Base-by-base conservation (phyloP, 1,140 invertebrate species). In the Drosophila chauvacae region DNA sequence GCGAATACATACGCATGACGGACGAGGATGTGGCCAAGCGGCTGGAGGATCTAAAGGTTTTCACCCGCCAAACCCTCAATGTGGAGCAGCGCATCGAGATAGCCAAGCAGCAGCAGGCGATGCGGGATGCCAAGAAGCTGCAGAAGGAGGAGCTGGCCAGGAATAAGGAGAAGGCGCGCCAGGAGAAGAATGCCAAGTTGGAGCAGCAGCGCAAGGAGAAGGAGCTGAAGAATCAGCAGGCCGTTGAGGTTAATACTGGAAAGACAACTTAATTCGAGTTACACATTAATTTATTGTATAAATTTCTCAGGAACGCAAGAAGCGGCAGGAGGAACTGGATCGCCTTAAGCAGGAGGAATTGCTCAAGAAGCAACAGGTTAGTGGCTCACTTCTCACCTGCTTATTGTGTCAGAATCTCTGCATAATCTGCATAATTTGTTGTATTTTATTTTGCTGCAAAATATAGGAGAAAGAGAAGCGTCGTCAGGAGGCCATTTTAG, bases 391-490 rank as follows among this genome's bases (percentile, higher is more conserved):
- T 14, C 5, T 14, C 5, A 2, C 3, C 6, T 28, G 44, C 20
- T 26, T 44, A 4, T 56, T 56, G 35, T 56, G 30, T 30, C 45
- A 28, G 16, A 42, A 50, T 57, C 44, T 55, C 18, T 72, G 47
- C 47, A 50, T 66, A 63, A 61, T 56, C 42, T 44, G 42, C 42
- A 26, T 48, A 28, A 48, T 48, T 57, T 56, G 16, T 57, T 59
- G 20, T 56, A 37, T 45, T 86, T 83, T 78, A 81, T 71, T 87
- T 66, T 87, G 92, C 91, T 93, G 53, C 53, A 39, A 39, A 56
- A 6, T 39, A 94, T 95, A 97, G 97, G 97, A 98, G 93, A 95
- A 96, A 92, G 97, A 98, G 93, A 93, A 97, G 90, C 97, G 97
- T 93, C 94, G 96, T 85, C 97, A 97, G 92, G 96, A 98, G 93